Evolutionary conservation across 2,113 vertebrate genomes (phyloP).

Genomic region (Poeciliopsis retropinna): DNA sequence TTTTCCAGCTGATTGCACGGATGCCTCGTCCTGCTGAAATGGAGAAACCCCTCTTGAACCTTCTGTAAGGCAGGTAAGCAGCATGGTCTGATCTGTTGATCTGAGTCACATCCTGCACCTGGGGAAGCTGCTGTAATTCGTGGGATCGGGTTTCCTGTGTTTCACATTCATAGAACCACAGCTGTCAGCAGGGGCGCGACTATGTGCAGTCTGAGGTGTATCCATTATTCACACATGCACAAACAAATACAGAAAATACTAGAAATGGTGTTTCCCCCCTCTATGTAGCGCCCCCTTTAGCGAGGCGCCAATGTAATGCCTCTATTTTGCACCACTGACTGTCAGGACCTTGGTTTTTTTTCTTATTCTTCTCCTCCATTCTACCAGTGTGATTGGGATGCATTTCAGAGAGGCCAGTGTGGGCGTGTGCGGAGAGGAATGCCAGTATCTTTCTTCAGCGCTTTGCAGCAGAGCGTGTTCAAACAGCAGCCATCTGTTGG

Average conservation of each 20-base stretch:
- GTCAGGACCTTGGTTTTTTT: too few species aligned
- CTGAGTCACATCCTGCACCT: conserved; percentile 7
- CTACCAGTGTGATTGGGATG: conserved; percentile 7
- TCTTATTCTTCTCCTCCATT: neutral
- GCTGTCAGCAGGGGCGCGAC: conserved; percentile 7
- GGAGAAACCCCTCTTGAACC: conserved; percentile 42
- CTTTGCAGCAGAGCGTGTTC: conserved; percentile 39
- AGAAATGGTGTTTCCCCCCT: too few species aligned
- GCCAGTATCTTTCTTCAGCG: conserved; percentile 12
- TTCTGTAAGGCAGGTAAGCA: conserved; percentile 61
- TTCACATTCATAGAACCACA: conserved; percentile 4
- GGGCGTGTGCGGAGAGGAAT: conserved; percentile 54
- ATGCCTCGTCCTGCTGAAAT: conserved; percentile 58
- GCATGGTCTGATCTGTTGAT: neutral
- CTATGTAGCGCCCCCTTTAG: too few species aligned
- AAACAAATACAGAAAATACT: too few species aligned
- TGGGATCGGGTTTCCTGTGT: conserved; percentile 20
- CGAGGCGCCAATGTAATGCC: too few species aligned
- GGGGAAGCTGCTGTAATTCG: neutral
- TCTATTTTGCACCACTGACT: too few species aligned
- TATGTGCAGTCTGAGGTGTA: too few species aligned
- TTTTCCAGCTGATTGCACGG: conserved; percentile 23
- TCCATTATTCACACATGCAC: too few species aligned
- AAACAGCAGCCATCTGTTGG: conserved; percentile 29
- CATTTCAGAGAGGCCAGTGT: conserved; percentile 51